These are phyloP conservation scores for Elephantulus edwardii DNA, from an alignment of 2,113 vertebrate genomes.

Conservation along the genomic window DNA sequence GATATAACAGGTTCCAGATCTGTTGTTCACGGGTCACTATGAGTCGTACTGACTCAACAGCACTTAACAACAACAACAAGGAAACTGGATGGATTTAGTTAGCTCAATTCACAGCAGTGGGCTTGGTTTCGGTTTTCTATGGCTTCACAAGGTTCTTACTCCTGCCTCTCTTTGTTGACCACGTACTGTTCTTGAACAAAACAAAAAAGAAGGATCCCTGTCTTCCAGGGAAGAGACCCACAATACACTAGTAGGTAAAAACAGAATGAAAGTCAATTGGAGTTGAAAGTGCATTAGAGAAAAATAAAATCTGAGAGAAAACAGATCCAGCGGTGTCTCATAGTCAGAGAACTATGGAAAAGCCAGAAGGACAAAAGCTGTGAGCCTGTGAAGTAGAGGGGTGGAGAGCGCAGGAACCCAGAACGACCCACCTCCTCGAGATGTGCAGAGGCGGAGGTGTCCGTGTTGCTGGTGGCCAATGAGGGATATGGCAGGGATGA, in stretches of 20 bases:
- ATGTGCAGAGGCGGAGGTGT: not conserved
- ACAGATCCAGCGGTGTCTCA: not conserved
- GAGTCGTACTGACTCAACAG: too few species aligned
- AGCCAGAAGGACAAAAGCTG: not conserved
- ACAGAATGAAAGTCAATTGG: not conserved
- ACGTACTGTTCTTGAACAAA: not conserved
- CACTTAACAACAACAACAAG: too few species aligned
- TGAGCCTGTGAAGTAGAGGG: not conserved
- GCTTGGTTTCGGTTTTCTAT: not conserved
- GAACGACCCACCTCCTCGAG: too few species aligned
- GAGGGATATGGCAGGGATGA: not conserved
- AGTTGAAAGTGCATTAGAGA: not conserved
- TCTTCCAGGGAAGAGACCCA: not conserved
- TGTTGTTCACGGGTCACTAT: too few species aligned
- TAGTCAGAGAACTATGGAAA: not conserved
- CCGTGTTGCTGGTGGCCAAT: not conserved
- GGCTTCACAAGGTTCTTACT: not conserved
- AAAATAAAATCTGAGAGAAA: not conserved
- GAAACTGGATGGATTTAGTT: too few species aligned
- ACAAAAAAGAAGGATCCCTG: not conserved
- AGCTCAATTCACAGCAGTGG: too few species aligned
- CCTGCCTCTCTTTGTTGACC: not conserved
- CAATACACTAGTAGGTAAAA: not conserved
- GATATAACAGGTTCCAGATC: too few species aligned
- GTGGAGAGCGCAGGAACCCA: not conserved